phyloP scores from a whole-genome alignment of 2,113 vertebrate genomes.

The Dunckerocampus dactyliophorus region DNA sequence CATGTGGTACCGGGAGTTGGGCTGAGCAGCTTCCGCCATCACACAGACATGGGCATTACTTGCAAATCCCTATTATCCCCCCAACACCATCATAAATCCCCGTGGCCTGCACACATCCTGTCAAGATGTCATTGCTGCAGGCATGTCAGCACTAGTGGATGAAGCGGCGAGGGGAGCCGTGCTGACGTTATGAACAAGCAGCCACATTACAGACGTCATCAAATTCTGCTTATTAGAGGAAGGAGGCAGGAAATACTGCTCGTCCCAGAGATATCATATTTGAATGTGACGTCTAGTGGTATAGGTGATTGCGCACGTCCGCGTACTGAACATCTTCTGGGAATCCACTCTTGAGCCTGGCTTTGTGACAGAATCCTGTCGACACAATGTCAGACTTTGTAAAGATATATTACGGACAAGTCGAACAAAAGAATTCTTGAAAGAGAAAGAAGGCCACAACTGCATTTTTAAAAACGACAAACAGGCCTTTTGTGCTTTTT shows the following conservation, averaged over 20 bases:
- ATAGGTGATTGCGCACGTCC: slow-evolving; percentile 27
- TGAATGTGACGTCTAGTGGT: neutral
- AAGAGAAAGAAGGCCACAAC: no score
- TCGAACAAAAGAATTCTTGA: neutral
- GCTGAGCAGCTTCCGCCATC: slow-evolving; percentile 50
- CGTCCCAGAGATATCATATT: slow-evolving; percentile 43
- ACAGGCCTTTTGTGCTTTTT: no score
- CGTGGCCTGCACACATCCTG: slow-evolving; percentile 58
- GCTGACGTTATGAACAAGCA: slow-evolving; percentile 39
- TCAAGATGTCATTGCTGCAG: slow-evolving; percentile 54
- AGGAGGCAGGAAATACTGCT: slow-evolving; percentile 34
- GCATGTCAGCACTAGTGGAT: slow-evolving; percentile 53
- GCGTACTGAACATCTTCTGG: slow-evolving; percentile 13
- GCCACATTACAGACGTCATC: slow-evolving; percentile 61
- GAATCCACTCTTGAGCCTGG: slow-evolving; percentile 31
- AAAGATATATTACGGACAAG: neutral
- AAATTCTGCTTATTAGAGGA: slow-evolving; percentile 62
- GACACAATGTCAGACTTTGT: slow-evolving; percentile 1
- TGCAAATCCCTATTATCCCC: slow-evolving; percentile 71
- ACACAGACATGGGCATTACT: slow-evolving; percentile 60
- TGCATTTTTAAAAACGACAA: no score
- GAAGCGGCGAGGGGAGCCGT: slow-evolving; percentile 31
- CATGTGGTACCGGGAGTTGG: slow-evolving; percentile 49
- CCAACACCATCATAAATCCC: slow-evolving; percentile 60
- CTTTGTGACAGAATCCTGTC: slow-evolving; percentile 10